Percentiles rank a stretch among this genome's conserved stretches.
These are phyloP conservation scores for Pseudomyrmex sp. DNA, from an alignment of 1,140 invertebrate species.

Conservation along the genomic window DNA sequence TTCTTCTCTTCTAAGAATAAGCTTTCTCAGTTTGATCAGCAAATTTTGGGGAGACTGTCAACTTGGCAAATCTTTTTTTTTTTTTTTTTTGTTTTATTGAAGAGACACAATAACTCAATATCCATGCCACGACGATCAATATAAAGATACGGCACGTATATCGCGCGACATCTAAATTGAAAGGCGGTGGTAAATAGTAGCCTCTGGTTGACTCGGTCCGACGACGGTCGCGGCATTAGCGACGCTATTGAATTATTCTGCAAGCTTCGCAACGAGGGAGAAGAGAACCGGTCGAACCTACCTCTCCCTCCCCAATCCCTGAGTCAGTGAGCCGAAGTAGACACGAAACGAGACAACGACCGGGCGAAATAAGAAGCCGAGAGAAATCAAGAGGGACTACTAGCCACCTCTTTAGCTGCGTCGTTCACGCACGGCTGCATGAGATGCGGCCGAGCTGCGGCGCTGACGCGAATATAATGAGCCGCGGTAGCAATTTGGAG, in stretches of 20 bases:
- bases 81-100: background rate
- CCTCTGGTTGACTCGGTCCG: background rate
- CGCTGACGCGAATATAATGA: constrained; percentile 75
- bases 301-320: background rate
- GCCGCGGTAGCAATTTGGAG: constrained; percentile 72
- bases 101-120: constrained; percentile 4
- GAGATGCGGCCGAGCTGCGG: constrained; percentile 32
- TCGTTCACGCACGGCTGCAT: constrained; percentile 66
- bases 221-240: constrained; percentile 43
- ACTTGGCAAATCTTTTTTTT: too few relatives aligned
- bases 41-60: background rate
- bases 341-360: constrained; percentile 41
- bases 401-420: constrained; percentile 55
- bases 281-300: constrained; percentile 39
- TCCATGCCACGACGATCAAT: constrained; percentile 5
- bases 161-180: constrained; percentile 54
- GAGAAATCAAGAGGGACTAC: constrained; percentile 35
- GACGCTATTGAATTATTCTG: constrained; percentile 56
- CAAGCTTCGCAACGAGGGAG: constrained; percentile 21
- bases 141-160: constrained; percentile 21
- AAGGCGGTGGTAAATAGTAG: constrained; percentile 1
- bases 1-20: too few relatives aligned
- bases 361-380: constrained; percentile 42
- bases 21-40: background rate
- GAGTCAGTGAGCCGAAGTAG: constrained; percentile 57